Evolutionary conservation across 2,113 vertebrate genomes (phyloP).

Genomic region (Gavia stellata): DNA sequence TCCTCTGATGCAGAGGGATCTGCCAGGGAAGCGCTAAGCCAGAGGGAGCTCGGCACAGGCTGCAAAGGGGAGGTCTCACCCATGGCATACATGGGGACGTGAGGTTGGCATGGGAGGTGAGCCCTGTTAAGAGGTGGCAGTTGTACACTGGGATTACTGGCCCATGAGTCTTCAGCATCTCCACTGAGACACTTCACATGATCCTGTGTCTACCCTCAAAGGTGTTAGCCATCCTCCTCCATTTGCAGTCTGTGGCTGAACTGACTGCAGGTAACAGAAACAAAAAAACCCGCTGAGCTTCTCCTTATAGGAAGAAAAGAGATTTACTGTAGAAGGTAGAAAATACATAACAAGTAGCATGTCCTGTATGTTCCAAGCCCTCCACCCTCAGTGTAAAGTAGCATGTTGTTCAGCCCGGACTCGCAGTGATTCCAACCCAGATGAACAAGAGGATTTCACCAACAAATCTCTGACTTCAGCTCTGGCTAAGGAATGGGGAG

Average conservation of each 20-base stretch:
- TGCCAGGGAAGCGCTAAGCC: not conserved
- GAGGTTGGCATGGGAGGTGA: not conserved
- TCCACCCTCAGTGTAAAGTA: not conserved
- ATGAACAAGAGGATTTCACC: not conserved
- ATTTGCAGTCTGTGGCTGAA: not conserved
- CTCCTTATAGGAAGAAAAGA: not conserved
- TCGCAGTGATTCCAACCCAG: not conserved
- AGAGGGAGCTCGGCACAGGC: not conserved
- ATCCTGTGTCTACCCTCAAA: not conserved
- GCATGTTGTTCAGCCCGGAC: not conserved
- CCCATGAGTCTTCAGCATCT: not conserved
- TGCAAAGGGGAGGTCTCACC: not conserved
- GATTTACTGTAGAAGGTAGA: not conserved
- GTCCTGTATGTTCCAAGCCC: not conserved
- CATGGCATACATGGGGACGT: fast-evolving
- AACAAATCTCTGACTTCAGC: not conserved
- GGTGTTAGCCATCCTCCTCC: not conserved
- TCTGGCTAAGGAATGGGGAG: not conserved
- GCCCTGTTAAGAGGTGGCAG: not conserved
- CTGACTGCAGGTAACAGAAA: not conserved
- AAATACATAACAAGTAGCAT: not conserved
- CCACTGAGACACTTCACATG: not conserved
- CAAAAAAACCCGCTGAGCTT: not conserved
- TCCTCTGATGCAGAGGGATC: fast-evolving
- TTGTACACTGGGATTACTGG: not conserved